Evolutionary conservation across 2,888 invertebrate genomes (phyloP).

Genomic region (Hydrotaea diabolus): DNA sequence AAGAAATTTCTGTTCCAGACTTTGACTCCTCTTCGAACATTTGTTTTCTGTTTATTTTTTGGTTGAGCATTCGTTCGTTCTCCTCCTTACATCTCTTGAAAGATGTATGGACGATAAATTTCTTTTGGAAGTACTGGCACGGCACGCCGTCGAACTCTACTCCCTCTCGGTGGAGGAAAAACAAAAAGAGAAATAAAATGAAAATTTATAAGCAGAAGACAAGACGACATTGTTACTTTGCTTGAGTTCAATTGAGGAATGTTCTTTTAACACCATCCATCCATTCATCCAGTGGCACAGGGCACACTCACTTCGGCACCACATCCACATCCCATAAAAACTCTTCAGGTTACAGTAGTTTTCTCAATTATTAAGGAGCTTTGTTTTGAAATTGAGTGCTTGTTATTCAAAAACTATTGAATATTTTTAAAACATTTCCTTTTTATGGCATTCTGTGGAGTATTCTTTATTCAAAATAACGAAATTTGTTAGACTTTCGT

Average conservation of each 20-base stretch:
- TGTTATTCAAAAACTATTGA: no score
- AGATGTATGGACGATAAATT: conserved; percentile 67
- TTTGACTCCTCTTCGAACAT: conserved; percentile 51
- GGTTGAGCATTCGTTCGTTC: conserved; percentile 28
- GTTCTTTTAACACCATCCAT: conserved; percentile 65
- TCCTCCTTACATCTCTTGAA: conserved; percentile 58
- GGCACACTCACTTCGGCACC: not conserved
- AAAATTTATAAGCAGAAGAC: conserved; percentile 22
- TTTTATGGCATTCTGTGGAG: no score
- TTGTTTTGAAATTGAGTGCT: no score
- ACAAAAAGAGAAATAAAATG: not conserved
- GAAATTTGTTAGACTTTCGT: no score
- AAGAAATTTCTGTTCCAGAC: conserved; percentile 43
- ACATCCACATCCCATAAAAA: not conserved
- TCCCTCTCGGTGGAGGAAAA: not conserved
- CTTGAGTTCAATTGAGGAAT: conserved; percentile 66
- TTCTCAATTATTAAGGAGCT: no score
- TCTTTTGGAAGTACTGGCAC: conserved; percentile 13
- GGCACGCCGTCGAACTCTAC: not conserved
- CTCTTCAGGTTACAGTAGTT: not conserved
- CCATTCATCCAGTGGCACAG: not conserved
- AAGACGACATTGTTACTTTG: conserved; percentile 43
- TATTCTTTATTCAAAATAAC: no score
- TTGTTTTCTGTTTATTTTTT: conserved; percentile 32
- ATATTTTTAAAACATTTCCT: no score